phyloP scores from a whole-genome alignment of 2,888 invertebrate genomes.

The Platycheirus albimanus region DNA sequence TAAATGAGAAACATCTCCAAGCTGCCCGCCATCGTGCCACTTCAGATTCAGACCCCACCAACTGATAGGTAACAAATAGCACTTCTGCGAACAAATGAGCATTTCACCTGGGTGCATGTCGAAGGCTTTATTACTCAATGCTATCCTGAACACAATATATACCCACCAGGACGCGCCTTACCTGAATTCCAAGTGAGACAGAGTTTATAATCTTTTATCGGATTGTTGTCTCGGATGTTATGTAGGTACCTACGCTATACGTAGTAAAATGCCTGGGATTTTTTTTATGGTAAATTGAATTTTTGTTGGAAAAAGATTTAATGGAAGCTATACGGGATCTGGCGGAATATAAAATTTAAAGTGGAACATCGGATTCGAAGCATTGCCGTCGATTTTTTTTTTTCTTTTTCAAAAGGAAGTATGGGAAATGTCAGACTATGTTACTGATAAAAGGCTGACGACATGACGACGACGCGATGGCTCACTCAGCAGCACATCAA shows the following conservation, averaged over 20 bases:
- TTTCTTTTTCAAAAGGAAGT: background rate
- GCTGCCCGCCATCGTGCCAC: background rate
- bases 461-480: background rate
- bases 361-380: background rate
- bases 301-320: slow-evolving; percentile 17
- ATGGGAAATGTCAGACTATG: background rate
- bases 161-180: background rate
- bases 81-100: slow-evolving; percentile 64
- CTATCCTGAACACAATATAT: slow-evolving; percentile 1
- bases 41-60: slow-evolving; percentile 2
- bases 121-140: slow-evolving; percentile 39
- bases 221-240: slow-evolving; percentile 31
- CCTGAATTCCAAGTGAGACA: slow-evolving; percentile 8
- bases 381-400: background rate
- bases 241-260: background rate
- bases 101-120: slow-evolving; percentile 61
- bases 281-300: slow-evolving; percentile 44
- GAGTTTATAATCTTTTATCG: slow-evolving; percentile 32
- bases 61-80: slow-evolving; percentile 64
- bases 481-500: slow-evolving; percentile 53
- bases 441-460: slow-evolving; percentile 22
- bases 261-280: background rate
- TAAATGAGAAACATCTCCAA: slow-evolving; percentile 62
- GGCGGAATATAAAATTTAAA: slow-evolving; percentile 12
- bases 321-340: background rate